Evolutionary conservation across 2,888 invertebrate species (phyloP).

Genomic region (Xanthia togata): DNA sequence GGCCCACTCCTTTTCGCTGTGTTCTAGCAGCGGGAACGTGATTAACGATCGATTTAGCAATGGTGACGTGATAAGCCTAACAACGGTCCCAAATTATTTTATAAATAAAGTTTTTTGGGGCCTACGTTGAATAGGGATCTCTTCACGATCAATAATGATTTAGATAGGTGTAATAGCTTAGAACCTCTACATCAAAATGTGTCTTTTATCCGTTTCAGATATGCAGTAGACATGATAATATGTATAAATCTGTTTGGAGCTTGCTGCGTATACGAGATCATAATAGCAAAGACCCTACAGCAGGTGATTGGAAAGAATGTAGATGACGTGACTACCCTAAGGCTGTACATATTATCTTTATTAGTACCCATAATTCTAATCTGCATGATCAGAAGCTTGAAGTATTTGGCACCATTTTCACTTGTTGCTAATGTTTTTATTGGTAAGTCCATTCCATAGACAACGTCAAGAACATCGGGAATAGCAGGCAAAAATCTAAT

Average conservation of each 20-base stretch:
- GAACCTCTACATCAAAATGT: not conserved
- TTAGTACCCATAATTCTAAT: slow-evolving; percentile 82
- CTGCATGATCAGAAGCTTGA: slow-evolving; percentile 86
- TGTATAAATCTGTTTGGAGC: slow-evolving; percentile 86
- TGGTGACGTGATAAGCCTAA: too few relatives aligned
- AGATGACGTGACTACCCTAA: slow-evolving; percentile 69
- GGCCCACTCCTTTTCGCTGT: too few relatives aligned
- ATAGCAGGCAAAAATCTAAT: not conserved
- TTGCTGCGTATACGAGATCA: slow-evolving; percentile 86
- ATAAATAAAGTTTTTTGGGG: too few relatives aligned
- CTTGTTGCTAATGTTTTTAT: slow-evolving; percentile 84
- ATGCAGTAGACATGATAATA: slow-evolving; percentile 81
- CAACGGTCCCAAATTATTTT: too few relatives aligned
- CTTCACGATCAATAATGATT: not conserved
- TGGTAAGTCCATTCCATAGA: slow-evolving; percentile 72
- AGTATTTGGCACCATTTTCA: slow-evolving; percentile 85
- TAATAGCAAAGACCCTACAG: slow-evolving; percentile 85
- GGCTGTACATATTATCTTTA: slow-evolving; percentile 75
- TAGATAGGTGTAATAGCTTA: not conserved
- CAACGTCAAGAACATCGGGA: too few relatives aligned
- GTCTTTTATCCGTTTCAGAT: slow-evolving; percentile 42
- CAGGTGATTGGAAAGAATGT: slow-evolving; percentile 73
- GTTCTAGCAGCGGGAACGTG: too few relatives aligned
- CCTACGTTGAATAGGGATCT: too few relatives aligned
- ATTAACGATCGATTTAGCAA: too few relatives aligned